Conservation (phyloP, 1,140 invertebrate genomes). For the Pseudachorutes palmiensis region DNA sequence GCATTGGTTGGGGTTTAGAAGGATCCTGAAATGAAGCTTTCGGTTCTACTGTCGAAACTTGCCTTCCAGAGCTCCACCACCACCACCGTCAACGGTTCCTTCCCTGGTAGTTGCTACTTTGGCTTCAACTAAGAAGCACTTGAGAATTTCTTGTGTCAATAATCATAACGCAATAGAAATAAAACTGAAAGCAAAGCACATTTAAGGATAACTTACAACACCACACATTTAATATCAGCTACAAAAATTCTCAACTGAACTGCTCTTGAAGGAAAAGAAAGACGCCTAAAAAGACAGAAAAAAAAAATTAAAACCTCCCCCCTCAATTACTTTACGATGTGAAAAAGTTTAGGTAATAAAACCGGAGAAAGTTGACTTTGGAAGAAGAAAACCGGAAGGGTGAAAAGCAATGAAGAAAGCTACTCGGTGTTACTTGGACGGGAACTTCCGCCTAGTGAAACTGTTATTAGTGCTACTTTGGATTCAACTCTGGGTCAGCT, state of each 20-base stretch:
- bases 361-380: neutral
- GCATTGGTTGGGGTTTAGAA: too few species aligned
- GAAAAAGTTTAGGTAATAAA: neutral
- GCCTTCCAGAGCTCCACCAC: neutral
- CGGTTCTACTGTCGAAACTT: neutral
- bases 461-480: conserved; percentile 5
- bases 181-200: neutral
- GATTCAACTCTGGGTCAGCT: conserved; percentile 6
- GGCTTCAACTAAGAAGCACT: too few species aligned
- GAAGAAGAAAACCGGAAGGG: neutral
- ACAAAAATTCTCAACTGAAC: neutral
- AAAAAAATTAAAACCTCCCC: too few species aligned
- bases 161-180: neutral
- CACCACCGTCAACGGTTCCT: too few species aligned
- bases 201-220: neutral
- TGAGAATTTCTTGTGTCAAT: neutral
- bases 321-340: neutral
- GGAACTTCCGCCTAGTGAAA: neutral
- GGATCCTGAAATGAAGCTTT: too few species aligned
- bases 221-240: neutral
- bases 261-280: neutral
- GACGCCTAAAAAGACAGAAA: too few species aligned
- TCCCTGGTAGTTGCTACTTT: too few species aligned
- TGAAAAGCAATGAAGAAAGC: neutral
- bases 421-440: neutral